Conservation (phyloP, 2,797 vertebrate species). For the Tragelaphus oryx region DNA sequence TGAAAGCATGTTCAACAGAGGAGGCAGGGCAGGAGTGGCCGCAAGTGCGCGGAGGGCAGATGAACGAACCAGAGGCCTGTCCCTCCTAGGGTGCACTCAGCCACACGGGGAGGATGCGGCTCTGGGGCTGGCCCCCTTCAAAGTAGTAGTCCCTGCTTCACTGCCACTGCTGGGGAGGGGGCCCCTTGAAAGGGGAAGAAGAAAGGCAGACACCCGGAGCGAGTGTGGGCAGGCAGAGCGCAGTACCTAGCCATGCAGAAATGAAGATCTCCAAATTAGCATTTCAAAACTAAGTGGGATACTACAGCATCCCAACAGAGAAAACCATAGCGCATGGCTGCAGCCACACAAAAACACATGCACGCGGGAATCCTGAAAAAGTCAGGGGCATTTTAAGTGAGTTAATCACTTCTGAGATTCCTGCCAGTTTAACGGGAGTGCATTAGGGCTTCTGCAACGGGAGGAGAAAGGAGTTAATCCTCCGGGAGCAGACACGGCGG, state of each 20-base stretch:
- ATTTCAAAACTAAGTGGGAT: not conserved
- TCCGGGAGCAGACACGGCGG: rapidly evolving
- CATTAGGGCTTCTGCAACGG: rapidly evolving
- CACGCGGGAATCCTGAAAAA: rapidly evolving
- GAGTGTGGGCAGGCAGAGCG: rapidly evolving
- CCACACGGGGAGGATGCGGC: not conserved
- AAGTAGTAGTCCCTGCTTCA: not conserved
- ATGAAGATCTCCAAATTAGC: not conserved
- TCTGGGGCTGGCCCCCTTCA: not conserved
- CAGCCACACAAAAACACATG: not conserved
- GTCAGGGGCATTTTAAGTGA: not conserved
- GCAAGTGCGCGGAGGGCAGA: rapidly evolving
- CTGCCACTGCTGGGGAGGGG: not conserved
- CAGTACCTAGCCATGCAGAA: not conserved
- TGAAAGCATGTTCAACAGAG: not conserved
- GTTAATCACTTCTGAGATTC: not conserved
- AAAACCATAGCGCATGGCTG: rapidly evolving
- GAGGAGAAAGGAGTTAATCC: not conserved
- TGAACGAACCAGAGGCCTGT: not conserved
- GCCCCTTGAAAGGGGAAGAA: not conserved
- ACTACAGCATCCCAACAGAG: not conserved
- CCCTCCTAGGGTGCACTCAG: not conserved
- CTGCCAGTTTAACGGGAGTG: rapidly evolving
- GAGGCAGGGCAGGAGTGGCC: not conserved
- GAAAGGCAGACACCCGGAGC: not conserved